Evolutionary conservation across 2,797 vertebrate genomes (phyloP).

Genomic region (Tadarida brasiliensis): DNA sequence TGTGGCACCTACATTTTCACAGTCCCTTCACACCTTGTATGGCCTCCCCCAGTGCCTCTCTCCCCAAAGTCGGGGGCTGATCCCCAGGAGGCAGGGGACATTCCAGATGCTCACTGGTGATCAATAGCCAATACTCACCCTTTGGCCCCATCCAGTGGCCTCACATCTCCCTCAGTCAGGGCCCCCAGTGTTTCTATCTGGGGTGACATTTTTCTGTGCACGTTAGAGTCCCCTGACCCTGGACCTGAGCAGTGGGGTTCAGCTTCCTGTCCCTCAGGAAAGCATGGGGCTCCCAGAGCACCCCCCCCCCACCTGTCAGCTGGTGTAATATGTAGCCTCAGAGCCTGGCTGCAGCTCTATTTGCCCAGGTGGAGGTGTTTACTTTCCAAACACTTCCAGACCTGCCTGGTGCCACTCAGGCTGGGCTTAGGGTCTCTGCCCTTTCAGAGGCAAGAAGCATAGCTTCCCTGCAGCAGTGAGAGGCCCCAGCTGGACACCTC

Average conservation of each 20-base stretch:
- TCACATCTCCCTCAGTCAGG: no score
- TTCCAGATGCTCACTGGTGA: not conserved
- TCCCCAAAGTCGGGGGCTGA: not conserved
- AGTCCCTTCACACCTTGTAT: not conserved
- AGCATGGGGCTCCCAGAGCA: not conserved
- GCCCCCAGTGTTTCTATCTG: not conserved
- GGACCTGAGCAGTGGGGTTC: not conserved
- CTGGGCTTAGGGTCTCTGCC: not conserved
- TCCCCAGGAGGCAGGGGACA: not conserved
- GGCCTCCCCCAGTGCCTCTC: not conserved
- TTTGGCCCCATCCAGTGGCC: not conserved
- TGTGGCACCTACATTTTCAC: accelerated
- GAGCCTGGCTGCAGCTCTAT: not conserved
- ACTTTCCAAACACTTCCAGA: not conserved
- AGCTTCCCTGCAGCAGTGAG: not conserved
- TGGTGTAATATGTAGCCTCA: not conserved
- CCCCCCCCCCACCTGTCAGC: not conserved
- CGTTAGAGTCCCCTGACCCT: not conserved
- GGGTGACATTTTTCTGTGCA: not conserved
- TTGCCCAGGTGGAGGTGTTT: not conserved
- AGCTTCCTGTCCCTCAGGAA: not conserved
- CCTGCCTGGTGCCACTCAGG: not conserved
- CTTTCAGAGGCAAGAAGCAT: not conserved
- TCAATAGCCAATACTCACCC: not conserved
- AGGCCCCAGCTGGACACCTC: not conserved